A percentile compares a stretch with the other conserved stretches of the same genome.
phyloP scores from a whole-genome alignment of 2,113 vertebrate species.

The Spea bombifrons region DNA sequence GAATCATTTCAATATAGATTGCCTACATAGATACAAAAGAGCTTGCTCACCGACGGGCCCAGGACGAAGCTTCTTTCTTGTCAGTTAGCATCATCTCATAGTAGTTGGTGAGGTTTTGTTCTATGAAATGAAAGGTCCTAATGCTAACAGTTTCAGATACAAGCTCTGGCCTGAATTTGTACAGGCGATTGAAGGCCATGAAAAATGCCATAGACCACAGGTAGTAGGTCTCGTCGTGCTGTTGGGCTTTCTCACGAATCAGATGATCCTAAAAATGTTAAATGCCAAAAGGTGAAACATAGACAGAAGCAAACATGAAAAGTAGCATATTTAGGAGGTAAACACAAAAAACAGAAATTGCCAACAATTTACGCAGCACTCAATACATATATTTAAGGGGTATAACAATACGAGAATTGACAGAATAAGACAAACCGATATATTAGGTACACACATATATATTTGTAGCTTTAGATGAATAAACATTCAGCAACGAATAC shows the following conservation, averaged over 20 bases:
- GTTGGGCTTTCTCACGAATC: conserved; percentile 82
- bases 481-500: too few species aligned
- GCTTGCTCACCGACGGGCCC: conserved; percentile 79
- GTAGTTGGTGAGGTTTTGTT: conserved; percentile 89
- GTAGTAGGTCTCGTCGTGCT: conserved; percentile 94
- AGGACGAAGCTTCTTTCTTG: conserved; percentile 83
- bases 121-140: conserved; percentile 89
- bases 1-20: too few species aligned
- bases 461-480: too few species aligned
- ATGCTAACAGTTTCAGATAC: conserved; percentile 90
- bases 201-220: conserved; percentile 92
- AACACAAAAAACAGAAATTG: too few species aligned
- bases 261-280: conserved; percentile 74
- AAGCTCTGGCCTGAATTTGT: conserved; percentile 79
- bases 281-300: too few species aligned
- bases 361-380: too few species aligned
- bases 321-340: too few species aligned
- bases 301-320: too few species aligned
- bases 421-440: too few species aligned
- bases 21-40: neutral
- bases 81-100: conserved; percentile 95
- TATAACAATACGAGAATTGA: too few species aligned
- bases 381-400: too few species aligned
- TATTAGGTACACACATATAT: too few species aligned
- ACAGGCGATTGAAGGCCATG: conserved; percentile 91